Evolutionary conservation across 2,888 invertebrate genomes (phyloP), one percentile per base, ranked within the genome.

Genomic region (Dendrolimus houi): DNA sequence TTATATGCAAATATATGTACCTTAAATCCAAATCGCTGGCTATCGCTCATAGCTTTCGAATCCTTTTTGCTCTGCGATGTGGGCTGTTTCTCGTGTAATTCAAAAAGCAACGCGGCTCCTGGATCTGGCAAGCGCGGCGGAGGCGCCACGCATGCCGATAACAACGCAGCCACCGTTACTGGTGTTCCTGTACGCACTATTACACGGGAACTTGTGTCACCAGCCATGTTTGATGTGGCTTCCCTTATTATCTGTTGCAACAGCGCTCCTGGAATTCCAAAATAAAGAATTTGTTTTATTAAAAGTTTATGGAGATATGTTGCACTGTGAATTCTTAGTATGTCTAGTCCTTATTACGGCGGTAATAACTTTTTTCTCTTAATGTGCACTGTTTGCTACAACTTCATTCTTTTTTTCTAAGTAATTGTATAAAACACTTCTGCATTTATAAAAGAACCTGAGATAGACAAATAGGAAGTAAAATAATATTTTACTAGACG

Each of bases 151-250:
- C 94, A 88, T 10, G 93, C 92, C 1, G 85, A 81, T 7, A 94
- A 73, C 54, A 94, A 62, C 6, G 92, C 91, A 1, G 93, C 92
- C 1, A 94, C 87, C 0, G 93, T 92, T 7, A 92, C 91, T 10
- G 94, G 94, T 61, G 94, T 93, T n/a, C 92, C 93, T 29, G 92
- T 92, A 55, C 92, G 92, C 41, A 93, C 85, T 58, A 88, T 84
- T 55, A 93, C 75, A 53, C 90, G 91, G 0, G 82, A 75, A 0
- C 65, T 74, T 0, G 74, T 68, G 1, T 66, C 61, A 1, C 75
- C 73, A 7, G 60, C 58, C 0, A 74, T 79, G 56, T 74, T 84
- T 1, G 85, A 69, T 71, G 87, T 84, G 0, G 88, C 86, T 65
- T 92, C 92, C 9, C 83, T 81, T 55, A 92, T 83, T 62, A 94